phyloP scores from a whole-genome alignment of 1,140 invertebrate genomes.

The Pachypsylla venusta region DNA sequence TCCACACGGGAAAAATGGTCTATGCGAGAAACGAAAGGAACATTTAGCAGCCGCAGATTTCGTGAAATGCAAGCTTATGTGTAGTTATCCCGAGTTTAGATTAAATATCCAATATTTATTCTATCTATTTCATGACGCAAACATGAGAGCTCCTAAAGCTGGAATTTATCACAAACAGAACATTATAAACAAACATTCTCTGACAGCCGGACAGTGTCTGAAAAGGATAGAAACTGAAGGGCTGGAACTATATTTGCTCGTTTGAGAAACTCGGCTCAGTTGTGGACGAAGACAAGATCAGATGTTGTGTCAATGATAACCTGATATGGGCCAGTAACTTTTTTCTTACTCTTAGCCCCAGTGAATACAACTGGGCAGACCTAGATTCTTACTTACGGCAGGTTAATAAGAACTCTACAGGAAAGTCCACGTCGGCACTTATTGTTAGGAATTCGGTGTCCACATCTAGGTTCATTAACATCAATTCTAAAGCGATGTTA shows the following conservation, averaged over 20 bases:
- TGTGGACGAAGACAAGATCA: conserved; percentile 20
- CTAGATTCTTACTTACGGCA: conserved; percentile 19
- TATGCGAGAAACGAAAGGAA: conserved; percentile 18
- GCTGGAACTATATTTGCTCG: conserved; percentile 22
- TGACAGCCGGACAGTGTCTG: conserved; percentile 24
- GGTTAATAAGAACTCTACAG: conserved; percentile 20
- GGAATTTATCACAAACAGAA: conserved; percentile 28
- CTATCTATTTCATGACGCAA: conserved; percentile 25
- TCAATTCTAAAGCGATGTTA: conserved; percentile 23
- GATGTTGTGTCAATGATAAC: conserved; percentile 20
- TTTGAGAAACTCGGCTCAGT: conserved; percentile 21
- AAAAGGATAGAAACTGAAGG: conserved; percentile 21
- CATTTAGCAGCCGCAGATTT: conserved; percentile 23
- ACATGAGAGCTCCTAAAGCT: conserved; percentile 23
- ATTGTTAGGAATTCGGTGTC: conserved; percentile 23
- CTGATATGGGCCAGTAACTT: conserved; percentile 18
- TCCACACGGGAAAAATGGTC: conserved; percentile 23
- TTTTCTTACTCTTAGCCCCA: conserved; percentile 17
- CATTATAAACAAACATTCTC: conserved; percentile 22
- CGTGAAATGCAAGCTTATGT: conserved; percentile 24
- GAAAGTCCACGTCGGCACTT: conserved; percentile 19
- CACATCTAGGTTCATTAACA: conserved; percentile 23
- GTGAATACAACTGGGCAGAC: conserved; percentile 16
- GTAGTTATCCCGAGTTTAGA: conserved; percentile 23
- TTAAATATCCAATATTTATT: conserved; percentile 27